A percentile compares a stretch with the other conserved stretches of the same genome.
phyloP scores from a whole-genome alignment of 2,797 vertebrate genomes.

The Distichodus sexfasciatus region DNA sequence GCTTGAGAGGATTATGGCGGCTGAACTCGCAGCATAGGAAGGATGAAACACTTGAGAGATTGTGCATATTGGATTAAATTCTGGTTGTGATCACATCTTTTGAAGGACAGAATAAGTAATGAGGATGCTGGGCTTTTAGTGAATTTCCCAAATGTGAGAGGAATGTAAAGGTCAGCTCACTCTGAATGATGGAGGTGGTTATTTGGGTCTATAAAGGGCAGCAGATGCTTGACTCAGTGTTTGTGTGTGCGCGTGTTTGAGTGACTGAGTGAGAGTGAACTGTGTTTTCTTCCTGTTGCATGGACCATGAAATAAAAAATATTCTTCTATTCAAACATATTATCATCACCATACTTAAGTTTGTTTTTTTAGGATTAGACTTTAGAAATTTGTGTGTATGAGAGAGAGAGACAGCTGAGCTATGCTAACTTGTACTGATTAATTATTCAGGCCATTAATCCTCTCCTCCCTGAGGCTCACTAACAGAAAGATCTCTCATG shows the following conservation, averaged over 20 bases:
- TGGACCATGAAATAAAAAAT: too few relatives aligned
- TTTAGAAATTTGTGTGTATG: too few relatives aligned
- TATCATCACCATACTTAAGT: too few relatives aligned
- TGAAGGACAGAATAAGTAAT: background rate
- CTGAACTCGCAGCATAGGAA: too few relatives aligned
- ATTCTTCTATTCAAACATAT: too few relatives aligned
- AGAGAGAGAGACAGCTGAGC: background rate
- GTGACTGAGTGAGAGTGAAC: background rate
- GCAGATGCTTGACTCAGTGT: background rate
- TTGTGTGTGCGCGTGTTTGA: background rate
- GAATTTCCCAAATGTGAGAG: background rate
- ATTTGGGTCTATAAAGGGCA: background rate
- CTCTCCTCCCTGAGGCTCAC: slow-evolving; percentile 8
- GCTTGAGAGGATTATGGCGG: background rate
- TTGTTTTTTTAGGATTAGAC: too few relatives aligned
- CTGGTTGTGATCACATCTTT: background rate
- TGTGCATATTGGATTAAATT: background rate
- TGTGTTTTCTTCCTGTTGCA: too few relatives aligned
- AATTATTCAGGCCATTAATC: slow-evolving; percentile 40
- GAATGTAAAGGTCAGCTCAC: background rate
- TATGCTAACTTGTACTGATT: slow-evolving; percentile 18
- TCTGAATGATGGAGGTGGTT: background rate
- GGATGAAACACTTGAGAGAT: background rate
- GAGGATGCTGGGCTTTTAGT: background rate
- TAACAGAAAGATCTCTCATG: too few relatives aligned